These are phyloP conservation scores for Leptinotarsa peninsularis DNA, from an alignment of 2,888 invertebrate species.

Conservation along the genomic window DNA sequence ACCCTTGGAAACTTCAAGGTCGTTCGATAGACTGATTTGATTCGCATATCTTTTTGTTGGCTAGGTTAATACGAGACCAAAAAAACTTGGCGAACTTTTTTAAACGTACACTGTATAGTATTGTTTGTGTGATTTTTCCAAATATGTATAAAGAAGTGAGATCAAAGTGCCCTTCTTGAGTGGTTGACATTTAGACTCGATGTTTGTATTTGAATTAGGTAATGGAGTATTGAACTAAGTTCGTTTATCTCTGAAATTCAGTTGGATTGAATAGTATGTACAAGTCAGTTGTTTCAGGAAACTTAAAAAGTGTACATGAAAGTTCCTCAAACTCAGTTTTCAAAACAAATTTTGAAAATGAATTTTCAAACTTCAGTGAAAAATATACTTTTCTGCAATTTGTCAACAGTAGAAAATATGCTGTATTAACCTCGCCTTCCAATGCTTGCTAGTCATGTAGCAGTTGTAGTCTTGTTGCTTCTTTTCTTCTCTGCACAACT, in stretches of 20 bases:
- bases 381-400: no score
- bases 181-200: constrained; percentile 22
- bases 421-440: no score
- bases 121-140: constrained; percentile 29
- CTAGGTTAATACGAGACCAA: not conserved
- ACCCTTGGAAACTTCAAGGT: constrained; percentile 65
- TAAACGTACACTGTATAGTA: constrained; percentile 16
- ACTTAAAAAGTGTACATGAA: not conserved
- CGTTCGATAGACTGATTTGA: constrained; percentile 63
- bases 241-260: not conserved
- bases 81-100: not conserved
- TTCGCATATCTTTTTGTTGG: constrained; percentile 28
- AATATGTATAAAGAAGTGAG: constrained; percentile 31
- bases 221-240: constrained; percentile 2
- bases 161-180: constrained; percentile 40
- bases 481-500: no score
- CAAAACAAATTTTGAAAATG: no score
- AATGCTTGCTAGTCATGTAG: no score
- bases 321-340: not conserved
- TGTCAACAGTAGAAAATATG: no score
- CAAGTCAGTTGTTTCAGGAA: not conserved
- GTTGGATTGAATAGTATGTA: not conserved
- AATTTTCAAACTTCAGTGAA: no score
- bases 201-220: constrained; percentile 18
- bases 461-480: no score